A percentile compares a stretch with the other conserved stretches of the same genome.
Conservation (phyloP, 2,797 vertebrate species). For the Falco naumanni region DNA sequence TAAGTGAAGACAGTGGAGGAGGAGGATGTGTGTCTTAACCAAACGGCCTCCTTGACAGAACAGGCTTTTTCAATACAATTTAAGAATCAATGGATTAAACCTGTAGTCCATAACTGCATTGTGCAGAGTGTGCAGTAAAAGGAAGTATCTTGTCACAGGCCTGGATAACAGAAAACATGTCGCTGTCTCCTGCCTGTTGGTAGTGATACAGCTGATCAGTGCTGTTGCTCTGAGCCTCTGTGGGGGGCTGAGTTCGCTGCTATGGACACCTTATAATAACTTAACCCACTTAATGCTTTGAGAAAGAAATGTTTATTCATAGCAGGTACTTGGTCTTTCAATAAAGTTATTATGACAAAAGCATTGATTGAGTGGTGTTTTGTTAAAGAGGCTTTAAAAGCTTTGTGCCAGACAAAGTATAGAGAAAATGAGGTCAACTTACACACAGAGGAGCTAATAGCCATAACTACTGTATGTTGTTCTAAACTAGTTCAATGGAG, state of each 20-base stretch:
- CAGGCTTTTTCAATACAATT: not conserved
- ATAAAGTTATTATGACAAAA: not conserved
- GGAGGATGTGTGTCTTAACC: not conserved
- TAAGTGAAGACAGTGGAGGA: not conserved
- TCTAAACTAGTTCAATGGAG: not conserved
- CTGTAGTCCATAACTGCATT: not conserved
- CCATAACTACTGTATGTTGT: not conserved
- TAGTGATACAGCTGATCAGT: rapidly evolving
- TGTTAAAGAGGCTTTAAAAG: not conserved
- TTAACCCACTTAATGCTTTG: not conserved
- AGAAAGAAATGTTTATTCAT: not conserved
- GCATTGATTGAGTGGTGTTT: not conserved
- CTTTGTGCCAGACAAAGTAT: not conserved
- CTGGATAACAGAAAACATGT: not conserved
- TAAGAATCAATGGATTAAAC: not conserved
- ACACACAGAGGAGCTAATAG: not conserved
- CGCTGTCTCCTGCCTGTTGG: not conserved
- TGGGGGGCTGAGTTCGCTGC: not conserved
- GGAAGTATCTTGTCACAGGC: rapidly evolving
- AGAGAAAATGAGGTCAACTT: not conserved
- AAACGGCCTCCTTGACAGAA: not conserved
- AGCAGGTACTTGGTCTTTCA: not conserved
- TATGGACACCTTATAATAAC: not conserved
- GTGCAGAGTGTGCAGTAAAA: not conserved
- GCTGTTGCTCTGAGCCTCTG: too few species aligned